Percentiles rank a stretch among this genome's conserved stretches.
These are phyloP conservation scores for Tipula helvola DNA, from an alignment of 2,888 invertebrate species.

Conservation along the genomic window DNA sequence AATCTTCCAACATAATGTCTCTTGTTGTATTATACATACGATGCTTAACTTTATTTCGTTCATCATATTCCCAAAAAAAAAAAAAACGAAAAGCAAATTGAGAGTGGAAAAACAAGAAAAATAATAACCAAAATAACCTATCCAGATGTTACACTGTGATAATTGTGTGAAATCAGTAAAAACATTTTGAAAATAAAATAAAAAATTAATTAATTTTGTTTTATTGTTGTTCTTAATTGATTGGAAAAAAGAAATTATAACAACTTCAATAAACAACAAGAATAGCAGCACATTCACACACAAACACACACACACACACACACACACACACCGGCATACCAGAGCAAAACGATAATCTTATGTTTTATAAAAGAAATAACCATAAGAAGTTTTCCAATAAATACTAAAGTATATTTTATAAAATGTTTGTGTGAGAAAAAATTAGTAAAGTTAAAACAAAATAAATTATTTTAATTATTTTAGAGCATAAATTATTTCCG, in stretches of 20 bases:
- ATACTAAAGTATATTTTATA: not conserved
- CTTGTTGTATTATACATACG: not conserved
- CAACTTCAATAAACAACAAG: not conserved
- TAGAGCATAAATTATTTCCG: slow-evolving; percentile 1
- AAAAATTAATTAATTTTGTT: slow-evolving; percentile 10
- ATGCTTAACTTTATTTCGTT: not conserved
- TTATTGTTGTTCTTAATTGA: slow-evolving; percentile 9
- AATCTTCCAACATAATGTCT: not conserved
- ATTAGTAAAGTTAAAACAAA: not conserved
- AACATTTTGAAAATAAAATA: not conserved
- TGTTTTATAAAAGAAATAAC: not conserved
- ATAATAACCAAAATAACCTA: not conserved
- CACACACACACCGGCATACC: not conserved
- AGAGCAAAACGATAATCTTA: not conserved
- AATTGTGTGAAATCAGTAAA: slow-evolving; percentile 5
- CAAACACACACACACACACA: not conserved
- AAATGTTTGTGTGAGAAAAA: not conserved
- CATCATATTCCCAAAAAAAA: not conserved
- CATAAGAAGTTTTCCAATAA: not conserved
- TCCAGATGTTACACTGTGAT: slow-evolving; percentile 5
- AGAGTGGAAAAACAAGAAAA: not conserved
- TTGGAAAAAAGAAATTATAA: slow-evolving; percentile 5
- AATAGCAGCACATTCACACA: not conserved
- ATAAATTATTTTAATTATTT: not conserved
- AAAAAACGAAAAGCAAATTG: not conserved